These are phyloP conservation scores for Neolamprologus sp. DNA, from an alignment of 2,113 vertebrate species.

Conservation along the genomic window DNA sequence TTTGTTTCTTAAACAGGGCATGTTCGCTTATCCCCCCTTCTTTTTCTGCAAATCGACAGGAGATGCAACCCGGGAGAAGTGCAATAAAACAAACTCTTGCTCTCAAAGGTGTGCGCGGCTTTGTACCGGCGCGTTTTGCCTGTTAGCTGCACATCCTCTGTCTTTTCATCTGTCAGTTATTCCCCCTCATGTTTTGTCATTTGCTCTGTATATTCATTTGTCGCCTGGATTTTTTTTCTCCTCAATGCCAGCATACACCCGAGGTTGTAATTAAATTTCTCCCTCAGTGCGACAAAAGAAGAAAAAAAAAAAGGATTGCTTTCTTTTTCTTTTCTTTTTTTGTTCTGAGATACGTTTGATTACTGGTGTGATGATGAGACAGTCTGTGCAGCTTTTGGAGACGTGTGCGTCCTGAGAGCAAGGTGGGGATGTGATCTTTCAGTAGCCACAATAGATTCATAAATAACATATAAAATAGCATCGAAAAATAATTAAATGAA, in stretches of 20 bases:
- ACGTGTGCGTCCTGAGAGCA: background rate
- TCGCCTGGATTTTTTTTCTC: slow-evolving; percentile 63
- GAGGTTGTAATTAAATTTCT: slow-evolving; percentile 75
- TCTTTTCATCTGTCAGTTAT: slow-evolving; percentile 83
- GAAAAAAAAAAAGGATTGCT: background rate
- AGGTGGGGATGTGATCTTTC: background rate
- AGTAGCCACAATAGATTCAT: background rate
- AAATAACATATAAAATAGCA: background rate
- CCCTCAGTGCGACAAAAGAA: slow-evolving; percentile 44
- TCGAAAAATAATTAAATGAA: background rate
- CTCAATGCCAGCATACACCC: slow-evolving; percentile 57
- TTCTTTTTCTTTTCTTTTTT: background rate
- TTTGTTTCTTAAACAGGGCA: slow-evolving; percentile 79
- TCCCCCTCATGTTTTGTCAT: slow-evolving; percentile 74
- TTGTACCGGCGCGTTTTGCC: slow-evolving; percentile 74
- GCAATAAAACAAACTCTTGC: slow-evolving; percentile 75
- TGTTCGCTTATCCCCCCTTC: slow-evolving; percentile 61
- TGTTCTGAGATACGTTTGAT: slow-evolving; percentile 25
- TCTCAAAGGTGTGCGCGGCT: slow-evolving; percentile 74
- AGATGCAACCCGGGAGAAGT: slow-evolving; percentile 73
- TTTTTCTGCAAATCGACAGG: slow-evolving; percentile 63
- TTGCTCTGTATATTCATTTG: slow-evolving; percentile 70
- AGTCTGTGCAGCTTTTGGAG: background rate
- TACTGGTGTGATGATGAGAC: slow-evolving; percentile 12
- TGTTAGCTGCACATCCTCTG: slow-evolving; percentile 72